Evolutionary conservation across 2,888 invertebrate species (phyloP), one percentile per base, ranked within the genome.

Genomic region (Andrena fulva): DNA sequence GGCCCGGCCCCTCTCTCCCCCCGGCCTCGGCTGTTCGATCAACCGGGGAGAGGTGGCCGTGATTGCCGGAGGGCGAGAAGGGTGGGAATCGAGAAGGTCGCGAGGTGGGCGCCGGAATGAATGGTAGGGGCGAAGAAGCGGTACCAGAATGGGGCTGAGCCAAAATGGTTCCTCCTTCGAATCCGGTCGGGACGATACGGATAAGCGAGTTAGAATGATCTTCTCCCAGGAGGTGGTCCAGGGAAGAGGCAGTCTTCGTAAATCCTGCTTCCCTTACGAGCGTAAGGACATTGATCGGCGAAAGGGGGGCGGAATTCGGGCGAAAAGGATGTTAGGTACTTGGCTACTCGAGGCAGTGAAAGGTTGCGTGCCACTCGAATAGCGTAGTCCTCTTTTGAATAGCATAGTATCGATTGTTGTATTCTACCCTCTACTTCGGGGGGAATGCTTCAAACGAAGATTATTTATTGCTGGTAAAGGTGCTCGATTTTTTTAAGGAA

Each of bases 121-220:
- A 74, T 60, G 56, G 76, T 71, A 59, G 33, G 64, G n/a, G 33
- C 31, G 63, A 52, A n/a, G 59, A n/a, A 24, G 4, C 33, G 62
- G 24, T 62, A 24, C 52, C 56, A 31, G 56, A 48, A 63, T 56
- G 56, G 52, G 73, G 6, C 63, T 59, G 63, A 63, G 63, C 66
- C 74, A 77, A 87, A 82, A 87, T 84, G 74, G 77, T 82, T 77
- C 48, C 77, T 74, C 56, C 67, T 59, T 50, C 35, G 66, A 31
- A 24, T 52, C 64, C 63, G 50, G 70, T 20, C 50, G 66, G 29
- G 64, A 52, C 75, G 69, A 64, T 64, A 35, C 63, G 59, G 54
- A 31, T 54, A 60, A 76, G 4, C 33, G 54, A 31, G 67, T 63
- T 12, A 12, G 50, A 31, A 76, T 12, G 24, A 81, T 75, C 54